phyloP scores from a whole-genome alignment of 64 coral and sea anemone genomes.

The Porites australiensis region DNA sequence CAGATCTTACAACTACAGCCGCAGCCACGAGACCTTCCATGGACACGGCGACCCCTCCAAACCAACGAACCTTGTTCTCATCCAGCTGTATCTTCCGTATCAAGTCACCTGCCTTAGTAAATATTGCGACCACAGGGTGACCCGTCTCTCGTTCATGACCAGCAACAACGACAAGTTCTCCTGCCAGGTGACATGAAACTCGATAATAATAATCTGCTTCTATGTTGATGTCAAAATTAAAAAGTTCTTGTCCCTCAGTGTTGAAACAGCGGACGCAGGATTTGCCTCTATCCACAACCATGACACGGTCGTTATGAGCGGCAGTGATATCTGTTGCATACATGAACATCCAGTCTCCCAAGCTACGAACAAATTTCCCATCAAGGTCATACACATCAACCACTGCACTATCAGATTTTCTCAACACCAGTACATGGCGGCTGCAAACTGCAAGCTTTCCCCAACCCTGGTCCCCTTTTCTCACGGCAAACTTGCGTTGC shows the following conservation, averaged over 20 bases:
- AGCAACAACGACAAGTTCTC: slow-evolving; percentile 17
- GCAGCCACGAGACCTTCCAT: slow-evolving; percentile 13
- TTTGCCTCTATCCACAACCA: background rate
- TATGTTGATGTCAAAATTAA: background rate
- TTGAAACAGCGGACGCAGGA: background rate
- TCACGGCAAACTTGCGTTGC: background rate
- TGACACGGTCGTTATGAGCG: background rate
- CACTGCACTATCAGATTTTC: background rate
- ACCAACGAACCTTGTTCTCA: background rate
- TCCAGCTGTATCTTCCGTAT: background rate
- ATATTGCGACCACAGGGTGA: background rate
- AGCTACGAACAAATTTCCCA: background rate
- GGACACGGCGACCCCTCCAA: background rate
- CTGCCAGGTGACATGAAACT: background rate
- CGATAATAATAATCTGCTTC: too few relatives aligned
- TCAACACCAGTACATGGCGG: background rate
- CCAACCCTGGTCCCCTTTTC: background rate
- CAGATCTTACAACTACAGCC: too few relatives aligned
- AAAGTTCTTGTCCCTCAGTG: background rate
- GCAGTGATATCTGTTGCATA: background rate
- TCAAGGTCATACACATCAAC: background rate
- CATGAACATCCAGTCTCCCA: background rate
- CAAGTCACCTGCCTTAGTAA: background rate
- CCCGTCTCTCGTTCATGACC: background rate
- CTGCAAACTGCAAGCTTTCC: too few relatives aligned